Base-by-base conservation (phyloP, 2,797 vertebrate genomes). In the Eidolon dupreanum region DNA sequence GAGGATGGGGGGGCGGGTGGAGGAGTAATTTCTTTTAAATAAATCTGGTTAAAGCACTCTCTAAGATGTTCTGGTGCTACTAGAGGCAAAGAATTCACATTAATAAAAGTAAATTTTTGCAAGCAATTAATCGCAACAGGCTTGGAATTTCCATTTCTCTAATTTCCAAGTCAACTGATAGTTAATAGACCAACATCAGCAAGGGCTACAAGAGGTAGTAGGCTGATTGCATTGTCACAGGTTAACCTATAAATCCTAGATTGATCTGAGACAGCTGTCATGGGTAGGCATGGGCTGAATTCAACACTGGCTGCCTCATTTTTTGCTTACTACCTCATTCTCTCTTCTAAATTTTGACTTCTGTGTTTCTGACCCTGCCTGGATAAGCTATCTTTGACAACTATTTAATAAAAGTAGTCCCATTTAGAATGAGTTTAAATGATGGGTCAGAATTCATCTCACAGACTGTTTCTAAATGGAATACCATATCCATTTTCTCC, bases 261-360 rank as follows among this genome's bases (percentile, higher is more conserved):
- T 19, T 41, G 22, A 79, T 53, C n/a, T 28, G 31, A 79, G 12
- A 70, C 9, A 55, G 38, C 43, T 59, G 15, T 5, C 28, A 75
- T 3, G 19, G 1, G n/a, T 24, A 81, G 11, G 8, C 2, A 84
- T 70, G 22, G 15, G 8, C 19, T 74, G n/a, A 16, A 66, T 66
- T 79, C 63, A 59, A 41, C 49, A 49, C 33, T 68, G 1, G 26
- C 1, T 90, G 12, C 46, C 3, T 74, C 79, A 53, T 41, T 78
- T 87, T 49, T 95, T 88, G 57, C 4, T 10, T 24, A 93, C 4
- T 12, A 82, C 7, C 51, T 78, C 74, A 81, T 85, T 78, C 57
- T 89, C 82, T 87, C 81, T 81, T 90, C 59, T 88, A 46, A 75
- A 24, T 83, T 90, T 89, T 93, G 22, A 93, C 41, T 90, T 96